phyloP scores from a whole-genome alignment of 2,113 vertebrate genomes.

The Nerophis lumbriciformis region DNA sequence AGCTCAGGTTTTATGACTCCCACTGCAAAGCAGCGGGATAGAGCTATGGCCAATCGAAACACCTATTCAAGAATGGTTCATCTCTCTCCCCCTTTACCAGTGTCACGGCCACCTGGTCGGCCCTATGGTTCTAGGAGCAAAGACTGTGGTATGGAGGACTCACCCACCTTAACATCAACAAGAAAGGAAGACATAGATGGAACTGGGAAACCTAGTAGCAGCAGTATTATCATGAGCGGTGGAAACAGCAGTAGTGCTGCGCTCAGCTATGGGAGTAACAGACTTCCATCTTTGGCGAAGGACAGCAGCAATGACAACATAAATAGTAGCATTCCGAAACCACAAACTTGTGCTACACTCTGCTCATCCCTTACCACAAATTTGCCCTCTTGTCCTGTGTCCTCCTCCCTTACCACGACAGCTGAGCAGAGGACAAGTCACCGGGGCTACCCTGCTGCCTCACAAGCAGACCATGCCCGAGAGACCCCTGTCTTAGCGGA shows the following conservation, averaged over 20 bases:
- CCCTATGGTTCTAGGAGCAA: constrained; percentile 73
- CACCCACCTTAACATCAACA: constrained; percentile 33
- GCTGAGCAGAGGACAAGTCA: constrained; percentile 63
- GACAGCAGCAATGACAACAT: constrained; percentile 54
- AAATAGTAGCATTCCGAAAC: constrained; percentile 56
- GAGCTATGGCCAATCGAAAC: constrained; percentile 73
- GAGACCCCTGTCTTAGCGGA: constrained; percentile 58
- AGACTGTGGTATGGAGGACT: constrained; percentile 65
- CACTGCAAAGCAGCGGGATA: constrained; percentile 69
- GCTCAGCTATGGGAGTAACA: constrained; percentile 55
- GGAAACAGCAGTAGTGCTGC: constrained; percentile 58
- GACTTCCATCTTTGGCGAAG: constrained; percentile 50
- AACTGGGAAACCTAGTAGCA: constrained; percentile 49
- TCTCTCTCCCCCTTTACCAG: constrained; percentile 68
- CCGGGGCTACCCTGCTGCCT: constrained; percentile 46
- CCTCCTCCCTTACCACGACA: constrained; percentile 41
- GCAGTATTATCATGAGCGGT: constrained; percentile 26
- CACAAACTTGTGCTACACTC: constrained; percentile 56
- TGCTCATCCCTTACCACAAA: constrained; percentile 43
- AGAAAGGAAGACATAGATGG: constrained; percentile 65
- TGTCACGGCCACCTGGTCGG: constrained; percentile 71
- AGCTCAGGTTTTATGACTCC: constrained; percentile 72
- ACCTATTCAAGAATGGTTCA: constrained; percentile 73
- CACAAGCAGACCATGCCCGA: constrained; percentile 60
- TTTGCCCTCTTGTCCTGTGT: constrained; percentile 44